Evolutionary conservation across 1,140 invertebrate species (phyloP), one percentile per base, ranked within the genome.

Genomic region (Cardiocondyla obscurior): DNA sequence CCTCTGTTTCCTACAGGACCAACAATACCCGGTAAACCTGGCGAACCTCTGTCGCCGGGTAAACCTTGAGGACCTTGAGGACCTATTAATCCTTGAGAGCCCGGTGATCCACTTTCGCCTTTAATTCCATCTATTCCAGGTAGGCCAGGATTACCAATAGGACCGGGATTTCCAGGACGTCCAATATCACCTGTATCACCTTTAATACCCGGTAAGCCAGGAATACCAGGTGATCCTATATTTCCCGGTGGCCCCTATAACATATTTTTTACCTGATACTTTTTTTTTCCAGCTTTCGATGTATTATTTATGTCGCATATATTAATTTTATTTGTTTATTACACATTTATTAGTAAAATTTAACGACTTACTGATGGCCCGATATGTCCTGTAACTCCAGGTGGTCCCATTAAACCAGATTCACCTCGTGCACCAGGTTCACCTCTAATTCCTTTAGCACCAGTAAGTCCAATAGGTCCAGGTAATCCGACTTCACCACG

Each of bases 381-480:
- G 30, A 88, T 25, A 36, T 72, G 25, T 74, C 91, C 91, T 16
- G 83, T 82, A 16, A 90, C 42, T 49, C 91, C 91, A 25, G 90
- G 87, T 25, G 85, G 83, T 16, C 91, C 91, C 92, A 95, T 95
- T 64, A 96, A 93, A 44, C 98, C 98, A 73, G 94, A 89, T 89
- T 98, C 97, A 69, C 97, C 97, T 90, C 97, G 95, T 49, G 93
- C 90, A 73, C 97, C 97, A 51, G 95, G 91, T 91, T 97, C 96
- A 55, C 98, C 97, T 86, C 97, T 93, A 25, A 95, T 94, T 51
- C 97, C 97, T 91, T 97, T 98, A 14, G 96, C 94, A 62, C 98
- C 98, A 19, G 94, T 91, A 36, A 95, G 85, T 70, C 96, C 96
- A 25, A 94, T 93, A 51, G 95, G 90, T 19, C 97, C 97, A 39